Base-by-base conservation (phyloP, 2,888 invertebrate species). In the Autographa gamma region DNA sequence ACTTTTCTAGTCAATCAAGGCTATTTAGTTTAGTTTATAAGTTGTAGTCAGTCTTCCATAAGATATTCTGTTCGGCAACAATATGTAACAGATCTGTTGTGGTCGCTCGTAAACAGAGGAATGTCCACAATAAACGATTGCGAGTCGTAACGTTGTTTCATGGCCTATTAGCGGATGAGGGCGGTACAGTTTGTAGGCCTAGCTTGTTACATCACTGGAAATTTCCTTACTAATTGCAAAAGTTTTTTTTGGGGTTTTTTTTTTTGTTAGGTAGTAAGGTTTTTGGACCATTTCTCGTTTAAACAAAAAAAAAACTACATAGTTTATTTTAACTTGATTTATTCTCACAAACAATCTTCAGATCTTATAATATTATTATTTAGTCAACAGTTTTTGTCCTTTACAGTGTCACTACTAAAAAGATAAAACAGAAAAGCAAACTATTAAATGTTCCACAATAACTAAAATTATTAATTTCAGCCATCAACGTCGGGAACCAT, bases 101-200 rank as follows among this genome's bases (percentile, higher is more conserved):
- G 71, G 58, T 68, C 60, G 64, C 58, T 77, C 79, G 71, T 85
- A 80, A 84, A 85, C 60, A 66, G 13, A 63, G 81, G 77, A 83
- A 86, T 82, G 71, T 64, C 73, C 58, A 66, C 82, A 63, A 76
- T 83, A 84, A 85, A 86, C 83, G 73, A 81, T 69, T 82, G 74
- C 76, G 80, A 73, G 41, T 81, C 76, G 76, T 84, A 74, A 80
- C 48, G 58, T 69, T 60, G 62, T 56, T 82, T 79, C 66, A 77
- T 69, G 52, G 73, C 63, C 60, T 67, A 68, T 66, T 61, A 74
- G 61, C 48, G 59, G 70, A 66, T 65, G 60, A 59, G 48, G 18
- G 19, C 63, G 38, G 19, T 32, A 65, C 43, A n/a, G 63, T 71
- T 63, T 68, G 71, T 65, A 48, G 38, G 25, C 9, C 60, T 4